Base-by-base conservation (phyloP, 2,797 vertebrate genomes). In the Propithecus perrieri region DNA sequence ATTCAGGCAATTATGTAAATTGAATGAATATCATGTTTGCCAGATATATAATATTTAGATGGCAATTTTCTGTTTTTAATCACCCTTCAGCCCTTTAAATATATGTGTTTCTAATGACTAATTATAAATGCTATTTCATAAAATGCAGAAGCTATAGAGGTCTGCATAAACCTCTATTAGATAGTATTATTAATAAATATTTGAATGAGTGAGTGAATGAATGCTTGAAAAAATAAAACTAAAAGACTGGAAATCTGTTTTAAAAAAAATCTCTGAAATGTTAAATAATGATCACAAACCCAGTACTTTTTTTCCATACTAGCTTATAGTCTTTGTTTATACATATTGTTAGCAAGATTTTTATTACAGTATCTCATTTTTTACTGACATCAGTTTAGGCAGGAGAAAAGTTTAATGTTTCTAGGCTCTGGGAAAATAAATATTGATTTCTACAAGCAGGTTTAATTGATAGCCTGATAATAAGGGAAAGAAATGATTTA, bases 161-260 rank as follows among this genome's bases (percentile, higher is more conserved):
- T 48, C 35, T 91, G 24, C 15, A 83, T 78, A 79, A 89, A 95
- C 38, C 18, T 55, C 48, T 65, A 14, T 83, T 81, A 18, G 12
- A 74, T 78, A 85, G 75, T 53, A 48, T 30, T 38, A 35, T 88
- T 74, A 78, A 87, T 71, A 55, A 55, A 55, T 84, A 71, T 59
- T 83, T 95, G 65, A 96, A 97, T 53, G n/a, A 90, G 22, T 41
- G 3, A 91, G 38, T 79, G 20, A 93, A 91, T 50, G 30, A 38
- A 59, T 65, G 63, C 24, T 79, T 84, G 35, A 93, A 24, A 93
- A 94, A 91, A 83, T 93, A 65, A 84, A 93, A 89, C 67, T 76
- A 59, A 72, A 84, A 83, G 22, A 28, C 33, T 2, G 1, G 28
- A 71, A 86, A 83, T 91, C 50, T 20, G 2, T 80, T 84, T 84